Evolutionary conservation across 2,888 invertebrate species (phyloP).

Genomic region (Tipula helvola): DNA sequence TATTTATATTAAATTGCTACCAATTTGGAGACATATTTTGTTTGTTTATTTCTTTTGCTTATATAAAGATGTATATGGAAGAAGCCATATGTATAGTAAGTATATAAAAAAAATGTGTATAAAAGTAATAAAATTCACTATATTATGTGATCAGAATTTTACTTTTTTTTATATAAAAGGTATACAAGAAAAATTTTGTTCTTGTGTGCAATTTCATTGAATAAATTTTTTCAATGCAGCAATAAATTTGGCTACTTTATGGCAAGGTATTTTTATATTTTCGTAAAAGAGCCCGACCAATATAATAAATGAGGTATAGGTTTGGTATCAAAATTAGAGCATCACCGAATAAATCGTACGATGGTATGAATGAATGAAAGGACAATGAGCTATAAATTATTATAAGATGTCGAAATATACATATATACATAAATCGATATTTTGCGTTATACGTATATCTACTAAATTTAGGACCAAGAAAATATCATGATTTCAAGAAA

Average conservation of each 20-base stretch:
- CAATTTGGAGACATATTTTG: background rate
- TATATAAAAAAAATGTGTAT: background rate
- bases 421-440: background rate
- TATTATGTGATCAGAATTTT: background rate
- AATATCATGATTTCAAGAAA: background rate
- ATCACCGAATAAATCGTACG: background rate
- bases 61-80: background rate
- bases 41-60: background rate
- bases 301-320: background rate
- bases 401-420: background rate
- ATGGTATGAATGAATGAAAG: background rate
- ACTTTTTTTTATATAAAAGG: background rate
- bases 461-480: background rate
- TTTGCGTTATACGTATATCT: no score
- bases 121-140: background rate
- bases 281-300: background rate
- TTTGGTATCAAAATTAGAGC: background rate
- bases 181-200: background rate
- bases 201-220: background rate
- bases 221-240: background rate
- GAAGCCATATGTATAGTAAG: background rate
- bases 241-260: background rate
- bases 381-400: background rate
- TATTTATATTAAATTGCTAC: background rate
- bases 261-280: background rate